Conservation (phyloP, 2,113 vertebrate species). For the Muntiacus reevesi region DNA sequence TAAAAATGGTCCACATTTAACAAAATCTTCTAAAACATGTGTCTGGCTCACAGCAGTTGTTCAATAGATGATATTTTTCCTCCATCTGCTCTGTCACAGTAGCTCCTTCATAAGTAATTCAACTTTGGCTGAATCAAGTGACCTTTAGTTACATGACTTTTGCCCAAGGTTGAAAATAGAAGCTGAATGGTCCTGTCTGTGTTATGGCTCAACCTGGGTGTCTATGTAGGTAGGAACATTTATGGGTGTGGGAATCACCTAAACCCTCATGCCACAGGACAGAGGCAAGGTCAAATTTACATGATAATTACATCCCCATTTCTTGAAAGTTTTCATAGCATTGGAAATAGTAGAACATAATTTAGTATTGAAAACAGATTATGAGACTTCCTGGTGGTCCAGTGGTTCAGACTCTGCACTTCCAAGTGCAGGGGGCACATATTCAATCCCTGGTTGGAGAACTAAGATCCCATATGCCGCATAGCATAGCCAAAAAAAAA, state of each 20-base stretch:
- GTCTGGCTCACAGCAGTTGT: background rate
- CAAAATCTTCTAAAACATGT: background rate
- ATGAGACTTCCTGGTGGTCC: background rate
- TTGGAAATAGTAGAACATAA: background rate
- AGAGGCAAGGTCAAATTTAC: background rate
- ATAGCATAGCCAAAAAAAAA: background rate
- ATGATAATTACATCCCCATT: background rate
- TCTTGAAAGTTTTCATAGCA: background rate
- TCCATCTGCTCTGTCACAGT: background rate
- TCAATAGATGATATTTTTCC: background rate
- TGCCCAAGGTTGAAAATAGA: background rate
- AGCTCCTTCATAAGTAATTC: background rate
- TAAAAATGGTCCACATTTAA: background rate
- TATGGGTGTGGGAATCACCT: background rate
- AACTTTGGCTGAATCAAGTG: background rate
- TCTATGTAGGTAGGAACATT: background rate
- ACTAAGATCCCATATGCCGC: background rate
- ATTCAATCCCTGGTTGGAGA: background rate
- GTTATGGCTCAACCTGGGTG: background rate
- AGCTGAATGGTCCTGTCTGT: background rate
- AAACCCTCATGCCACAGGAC: background rate
- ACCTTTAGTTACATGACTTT: background rate
- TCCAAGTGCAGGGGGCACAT: background rate
- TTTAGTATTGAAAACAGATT: background rate
- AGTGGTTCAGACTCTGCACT: background rate